Conservation (phyloP, 2,113 vertebrate species). For the Odontophorus gujanensis region DNA sequence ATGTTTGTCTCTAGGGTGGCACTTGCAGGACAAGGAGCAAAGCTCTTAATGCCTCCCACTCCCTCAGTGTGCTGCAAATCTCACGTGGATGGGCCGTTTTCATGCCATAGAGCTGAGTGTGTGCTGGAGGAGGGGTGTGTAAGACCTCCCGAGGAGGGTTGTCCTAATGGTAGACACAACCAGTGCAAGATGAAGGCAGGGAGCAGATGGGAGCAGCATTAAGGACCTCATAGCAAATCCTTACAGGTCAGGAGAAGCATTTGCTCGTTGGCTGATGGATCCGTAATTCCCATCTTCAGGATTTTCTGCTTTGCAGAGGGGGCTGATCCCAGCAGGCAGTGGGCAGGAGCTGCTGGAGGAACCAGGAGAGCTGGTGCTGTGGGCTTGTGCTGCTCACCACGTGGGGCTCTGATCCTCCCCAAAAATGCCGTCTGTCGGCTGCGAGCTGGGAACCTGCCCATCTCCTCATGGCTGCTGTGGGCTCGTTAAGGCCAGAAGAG, state of each 20-base stretch:
- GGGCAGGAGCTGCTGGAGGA: background rate
- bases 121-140: background rate
- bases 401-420: accelerated
- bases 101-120: too few species aligned
- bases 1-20: background rate
- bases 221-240: background rate
- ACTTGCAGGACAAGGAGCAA: background rate
- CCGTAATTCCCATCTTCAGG: accelerated
- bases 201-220: background rate
- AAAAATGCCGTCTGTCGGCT: accelerated
- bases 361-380: accelerated
- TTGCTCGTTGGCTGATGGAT: background rate
- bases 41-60: background rate
- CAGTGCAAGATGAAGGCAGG: background rate
- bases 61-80: background rate
- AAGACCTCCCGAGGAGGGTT: background rate
- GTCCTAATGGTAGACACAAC: background rate
- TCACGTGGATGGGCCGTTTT: background rate
- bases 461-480: background rate
- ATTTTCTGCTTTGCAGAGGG: background rate
- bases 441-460: background rate
- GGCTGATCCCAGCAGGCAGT: background rate
- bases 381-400: background rate
- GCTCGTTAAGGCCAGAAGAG: background rate
- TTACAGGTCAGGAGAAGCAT: background rate